Conservation (phyloP, 2,797 vertebrate species). For the Ibycter americanus region DNA sequence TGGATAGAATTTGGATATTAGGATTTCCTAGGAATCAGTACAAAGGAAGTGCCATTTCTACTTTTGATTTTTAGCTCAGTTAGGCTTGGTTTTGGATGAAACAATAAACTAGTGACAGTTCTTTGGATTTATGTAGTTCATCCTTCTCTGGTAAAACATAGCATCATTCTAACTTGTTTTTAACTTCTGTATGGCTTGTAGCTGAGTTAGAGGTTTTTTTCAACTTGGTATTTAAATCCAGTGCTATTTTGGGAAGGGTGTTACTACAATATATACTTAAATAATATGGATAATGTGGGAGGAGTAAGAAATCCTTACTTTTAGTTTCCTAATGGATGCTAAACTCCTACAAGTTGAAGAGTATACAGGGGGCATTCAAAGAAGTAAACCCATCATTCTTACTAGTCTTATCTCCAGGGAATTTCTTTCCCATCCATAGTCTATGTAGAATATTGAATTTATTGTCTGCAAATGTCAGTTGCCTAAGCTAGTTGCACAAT, state of each 20-base stretch:
- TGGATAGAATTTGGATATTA: background rate
- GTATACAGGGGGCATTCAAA: background rate
- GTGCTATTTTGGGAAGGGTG: background rate
- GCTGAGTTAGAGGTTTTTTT: background rate
- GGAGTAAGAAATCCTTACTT: background rate
- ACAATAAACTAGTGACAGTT: background rate
- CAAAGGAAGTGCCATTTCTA: background rate
- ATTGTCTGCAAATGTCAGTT: background rate
- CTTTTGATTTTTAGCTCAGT: background rate
- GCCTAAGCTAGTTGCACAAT: background rate
- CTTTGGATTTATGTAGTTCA: background rate
- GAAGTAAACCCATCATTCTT: background rate
- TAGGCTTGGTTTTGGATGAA: background rate
- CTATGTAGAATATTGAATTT: background rate
- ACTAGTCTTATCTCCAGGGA: background rate
- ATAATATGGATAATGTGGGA: background rate
- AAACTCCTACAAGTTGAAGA: background rate
- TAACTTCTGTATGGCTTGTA: background rate
- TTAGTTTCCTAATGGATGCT: background rate
- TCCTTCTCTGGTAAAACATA: background rate
- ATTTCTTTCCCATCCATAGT: background rate
- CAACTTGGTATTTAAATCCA: background rate
- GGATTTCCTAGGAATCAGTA: background rate
- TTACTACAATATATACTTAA: background rate
- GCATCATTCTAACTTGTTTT: background rate